These are phyloP conservation scores for Eilema caniola DNA, from an alignment of 2,888 invertebrate species.

Conservation along the genomic window DNA sequence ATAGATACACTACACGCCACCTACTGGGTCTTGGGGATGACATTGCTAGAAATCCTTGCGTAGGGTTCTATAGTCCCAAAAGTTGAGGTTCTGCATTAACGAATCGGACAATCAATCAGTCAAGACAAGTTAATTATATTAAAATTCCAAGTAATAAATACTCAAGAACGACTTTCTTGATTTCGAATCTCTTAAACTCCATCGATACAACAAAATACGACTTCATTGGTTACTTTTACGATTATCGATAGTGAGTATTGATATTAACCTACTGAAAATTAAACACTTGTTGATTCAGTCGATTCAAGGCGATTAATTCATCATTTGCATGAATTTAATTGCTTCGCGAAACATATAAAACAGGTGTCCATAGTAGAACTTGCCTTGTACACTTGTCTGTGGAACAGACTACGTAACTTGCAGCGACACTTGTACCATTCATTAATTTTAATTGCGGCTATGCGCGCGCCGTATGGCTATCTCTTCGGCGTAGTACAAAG, in stretches of 20 bases:
- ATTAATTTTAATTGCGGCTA: constrained; percentile 74
- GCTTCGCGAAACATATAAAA: constrained; percentile 39
- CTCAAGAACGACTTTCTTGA: too few species aligned
- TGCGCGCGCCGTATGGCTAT: constrained; percentile 60
- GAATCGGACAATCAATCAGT: too few species aligned
- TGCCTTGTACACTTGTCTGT: constrained; percentile 17
- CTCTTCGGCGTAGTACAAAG: constrained; percentile 50
- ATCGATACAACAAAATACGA: background rate
- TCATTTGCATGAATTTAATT: constrained; percentile 39
- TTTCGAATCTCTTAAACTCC: too few species aligned
- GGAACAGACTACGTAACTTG: constrained; percentile 33
- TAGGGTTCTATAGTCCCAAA: too few species aligned
- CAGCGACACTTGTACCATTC: constrained; percentile 59
- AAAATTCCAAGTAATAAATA: too few species aligned
- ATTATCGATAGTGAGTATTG: background rate
- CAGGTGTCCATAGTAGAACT: constrained; percentile 29
- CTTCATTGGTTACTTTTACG: background rate
- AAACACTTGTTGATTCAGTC: background rate
- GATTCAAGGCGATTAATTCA: constrained; percentile 15
- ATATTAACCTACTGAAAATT: background rate
- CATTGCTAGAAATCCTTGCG: too few species aligned
- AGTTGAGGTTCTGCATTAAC: too few species aligned
- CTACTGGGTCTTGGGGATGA: too few species aligned
- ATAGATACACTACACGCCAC: too few species aligned
- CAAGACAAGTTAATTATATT: too few species aligned